Conservation (phyloP, 2,797 vertebrate species). For the Tympanoctomys barrerae region DNA sequence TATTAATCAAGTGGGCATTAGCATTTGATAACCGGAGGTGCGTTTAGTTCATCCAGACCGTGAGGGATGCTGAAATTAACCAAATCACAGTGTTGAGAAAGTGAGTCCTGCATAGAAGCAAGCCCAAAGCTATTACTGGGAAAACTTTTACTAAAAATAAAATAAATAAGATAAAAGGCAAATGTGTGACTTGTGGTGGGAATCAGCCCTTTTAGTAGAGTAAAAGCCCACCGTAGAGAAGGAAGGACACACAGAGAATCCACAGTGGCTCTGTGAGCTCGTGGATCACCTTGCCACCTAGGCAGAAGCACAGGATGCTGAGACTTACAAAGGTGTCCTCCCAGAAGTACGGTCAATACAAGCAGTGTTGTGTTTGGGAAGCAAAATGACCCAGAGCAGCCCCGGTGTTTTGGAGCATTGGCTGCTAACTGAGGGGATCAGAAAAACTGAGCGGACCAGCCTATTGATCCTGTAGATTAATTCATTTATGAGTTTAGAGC, state of each 20-base stretch:
- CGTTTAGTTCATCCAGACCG: not conserved
- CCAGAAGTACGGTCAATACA: not conserved
- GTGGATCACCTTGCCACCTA: not conserved
- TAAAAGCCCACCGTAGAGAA: not conserved
- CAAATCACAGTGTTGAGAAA: not conserved
- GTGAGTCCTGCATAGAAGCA: not conserved
- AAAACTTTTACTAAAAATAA: not conserved
- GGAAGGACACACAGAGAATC: not conserved
- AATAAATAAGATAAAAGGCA: no score
- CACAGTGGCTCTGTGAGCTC: not conserved
- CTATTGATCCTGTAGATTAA: not conserved
- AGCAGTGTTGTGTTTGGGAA: not conserved
- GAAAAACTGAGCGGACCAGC: not conserved
- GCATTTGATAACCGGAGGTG: not conserved
- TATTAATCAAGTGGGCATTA: not conserved
- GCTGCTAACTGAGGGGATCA: not conserved
- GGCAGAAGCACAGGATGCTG: not conserved
- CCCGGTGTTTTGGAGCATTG: not conserved
- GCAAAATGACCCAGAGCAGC: not conserved
- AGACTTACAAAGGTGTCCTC: not conserved
- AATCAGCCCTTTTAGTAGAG: not conserved
- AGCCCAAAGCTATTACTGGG: not conserved
- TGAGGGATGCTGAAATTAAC: not conserved
- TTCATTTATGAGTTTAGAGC: not conserved
- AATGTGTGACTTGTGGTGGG: not conserved